Percentiles rank a stretch among this genome's conserved stretches.
Evolutionary conservation across 1,140 invertebrate species (phyloP).

Genomic region (Trichonephila clavata): DNA sequence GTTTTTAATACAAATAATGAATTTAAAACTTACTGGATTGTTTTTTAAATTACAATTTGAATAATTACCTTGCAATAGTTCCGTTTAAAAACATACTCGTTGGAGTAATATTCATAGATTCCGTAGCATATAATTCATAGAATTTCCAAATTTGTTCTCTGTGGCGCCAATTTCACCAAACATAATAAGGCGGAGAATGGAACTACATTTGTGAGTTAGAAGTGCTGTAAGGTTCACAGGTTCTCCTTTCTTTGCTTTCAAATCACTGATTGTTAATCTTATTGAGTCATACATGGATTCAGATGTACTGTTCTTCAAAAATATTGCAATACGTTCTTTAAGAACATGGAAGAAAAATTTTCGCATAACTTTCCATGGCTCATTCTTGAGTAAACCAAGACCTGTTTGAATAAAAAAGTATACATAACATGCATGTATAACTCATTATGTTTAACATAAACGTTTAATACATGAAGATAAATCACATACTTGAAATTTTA

Average conservation of each 20-base stretch:
- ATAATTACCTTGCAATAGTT: background rate
- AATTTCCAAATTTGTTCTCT: background rate
- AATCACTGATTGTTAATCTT: background rate
- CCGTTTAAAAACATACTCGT: background rate
- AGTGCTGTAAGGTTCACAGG: background rate
- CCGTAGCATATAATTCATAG: background rate
- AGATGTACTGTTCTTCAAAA: background rate
- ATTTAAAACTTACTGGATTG: too few relatives aligned
- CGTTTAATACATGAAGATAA: too few relatives aligned
- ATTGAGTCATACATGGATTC: slow-evolving; percentile 31
- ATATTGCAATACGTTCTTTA: background rate
- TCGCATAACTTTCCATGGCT: slow-evolving; percentile 24
- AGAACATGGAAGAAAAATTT: slow-evolving; percentile 33
- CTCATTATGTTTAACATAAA: too few relatives aligned
- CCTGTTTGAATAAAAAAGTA: slow-evolving; percentile 5
- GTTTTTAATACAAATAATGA: too few relatives aligned
- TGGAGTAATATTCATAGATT: background rate
- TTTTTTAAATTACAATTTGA: too few relatives aligned
- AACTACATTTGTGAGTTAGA: background rate
- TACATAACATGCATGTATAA: too few relatives aligned
- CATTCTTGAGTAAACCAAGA: background rate
- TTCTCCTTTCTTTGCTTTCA: background rate
- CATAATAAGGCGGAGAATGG: background rate
- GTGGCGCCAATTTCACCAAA: slow-evolving; percentile 15
- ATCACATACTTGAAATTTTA: too few relatives aligned